Evolutionary conservation across 2,888 invertebrate species (phyloP).

Genomic region (Alentia gelatinosa): DNA sequence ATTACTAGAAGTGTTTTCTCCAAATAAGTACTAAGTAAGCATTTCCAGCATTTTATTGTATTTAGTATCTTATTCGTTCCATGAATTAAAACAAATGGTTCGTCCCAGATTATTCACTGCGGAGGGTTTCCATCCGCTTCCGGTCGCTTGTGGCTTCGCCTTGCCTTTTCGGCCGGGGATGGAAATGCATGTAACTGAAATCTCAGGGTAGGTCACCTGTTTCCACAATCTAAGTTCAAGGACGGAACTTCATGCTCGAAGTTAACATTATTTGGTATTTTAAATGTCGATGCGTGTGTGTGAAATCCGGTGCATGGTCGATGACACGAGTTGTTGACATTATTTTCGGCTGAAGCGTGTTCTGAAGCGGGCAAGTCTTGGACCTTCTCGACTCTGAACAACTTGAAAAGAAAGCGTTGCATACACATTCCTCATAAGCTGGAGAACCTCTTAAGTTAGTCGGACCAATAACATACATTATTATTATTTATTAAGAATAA

Average conservation of each 20-base stretch:
- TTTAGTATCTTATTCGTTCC: background rate
- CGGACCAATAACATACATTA: background rate
- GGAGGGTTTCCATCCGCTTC: conserved; percentile 30
- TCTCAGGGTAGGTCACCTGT: conserved; percentile 34
- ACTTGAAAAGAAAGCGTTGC: conserved; percentile 11
- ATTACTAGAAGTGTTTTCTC: too few species aligned
- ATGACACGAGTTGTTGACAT: conserved; percentile 38
- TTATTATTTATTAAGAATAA: background rate
- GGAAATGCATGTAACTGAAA: conserved; percentile 33
- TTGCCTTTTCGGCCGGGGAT: background rate
- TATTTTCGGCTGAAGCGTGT: conserved; percentile 16
- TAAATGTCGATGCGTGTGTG: background rate
- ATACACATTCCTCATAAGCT: background rate
- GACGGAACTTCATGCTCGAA: background rate
- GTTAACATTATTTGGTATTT: background rate
- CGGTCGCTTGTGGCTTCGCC: conserved; percentile 27
- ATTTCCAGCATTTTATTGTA: too few species aligned
- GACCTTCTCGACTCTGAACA: background rate
- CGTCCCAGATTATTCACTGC: background rate
- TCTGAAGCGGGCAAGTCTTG: background rate
- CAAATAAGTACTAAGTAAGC: too few species aligned
- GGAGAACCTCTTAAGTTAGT: background rate
- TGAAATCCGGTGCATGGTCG: background rate
- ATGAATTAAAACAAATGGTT: background rate
- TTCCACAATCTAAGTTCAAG: background rate